phyloP scores from a whole-genome alignment of 2,113 vertebrate species.

The Gallinago jamesoni region DNA sequence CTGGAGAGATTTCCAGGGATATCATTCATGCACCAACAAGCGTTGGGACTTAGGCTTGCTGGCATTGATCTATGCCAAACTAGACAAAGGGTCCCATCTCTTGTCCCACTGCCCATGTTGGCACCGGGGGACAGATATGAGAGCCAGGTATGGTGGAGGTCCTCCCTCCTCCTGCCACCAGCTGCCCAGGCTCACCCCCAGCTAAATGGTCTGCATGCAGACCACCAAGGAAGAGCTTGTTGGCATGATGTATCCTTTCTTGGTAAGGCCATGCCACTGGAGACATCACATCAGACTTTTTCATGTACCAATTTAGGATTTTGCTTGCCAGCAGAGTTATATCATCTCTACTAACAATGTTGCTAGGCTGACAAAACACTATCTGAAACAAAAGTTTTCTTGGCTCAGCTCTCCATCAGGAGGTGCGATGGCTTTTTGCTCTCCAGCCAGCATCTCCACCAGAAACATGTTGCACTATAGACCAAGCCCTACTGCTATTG shows the following conservation, averaged over 20 bases:
- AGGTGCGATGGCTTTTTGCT: not conserved
- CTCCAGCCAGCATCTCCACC: not conserved
- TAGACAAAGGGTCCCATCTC: not conserved
- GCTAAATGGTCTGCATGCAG: not conserved
- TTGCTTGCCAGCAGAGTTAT: not conserved
- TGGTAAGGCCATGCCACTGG: not conserved
- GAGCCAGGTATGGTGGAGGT: not conserved
- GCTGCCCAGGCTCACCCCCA: not conserved
- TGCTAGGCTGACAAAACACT: constrained; percentile 40
- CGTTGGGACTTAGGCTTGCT: not conserved
- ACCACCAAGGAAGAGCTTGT: not conserved
- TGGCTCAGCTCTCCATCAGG: not conserved
- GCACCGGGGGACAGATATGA: not conserved
- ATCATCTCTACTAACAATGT: not conserved
- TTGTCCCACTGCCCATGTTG: not conserved
- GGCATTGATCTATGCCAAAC: not conserved
- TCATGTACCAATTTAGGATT: not conserved
- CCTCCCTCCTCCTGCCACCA: not conserved
- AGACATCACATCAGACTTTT: not conserved
- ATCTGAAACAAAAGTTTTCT: not conserved
- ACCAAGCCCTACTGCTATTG: not conserved
- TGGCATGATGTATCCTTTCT: not conserved
- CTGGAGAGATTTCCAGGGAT: not conserved
- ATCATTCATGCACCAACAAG: not conserved
- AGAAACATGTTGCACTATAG: not conserved